Evolutionary conservation across 2,888 invertebrate genomes (phyloP).

Genomic region (Patella pellucida): DNA sequence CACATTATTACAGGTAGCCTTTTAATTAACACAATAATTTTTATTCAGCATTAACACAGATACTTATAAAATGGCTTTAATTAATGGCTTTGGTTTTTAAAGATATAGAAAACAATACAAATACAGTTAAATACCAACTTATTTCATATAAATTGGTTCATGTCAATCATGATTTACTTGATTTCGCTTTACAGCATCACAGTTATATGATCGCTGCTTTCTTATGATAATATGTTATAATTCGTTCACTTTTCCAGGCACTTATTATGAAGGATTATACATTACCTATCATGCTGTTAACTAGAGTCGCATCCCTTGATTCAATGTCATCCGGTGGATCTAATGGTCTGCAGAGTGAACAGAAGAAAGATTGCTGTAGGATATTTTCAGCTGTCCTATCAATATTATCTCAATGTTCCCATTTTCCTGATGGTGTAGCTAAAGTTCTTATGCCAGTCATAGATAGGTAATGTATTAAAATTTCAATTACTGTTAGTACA

Average conservation of each 20-base stretch:
- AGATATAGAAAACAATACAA: no score
- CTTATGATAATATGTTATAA: not conserved
- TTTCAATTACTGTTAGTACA: not conserved
- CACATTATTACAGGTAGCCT: slow-evolving; percentile 59
- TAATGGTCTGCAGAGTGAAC: not conserved
- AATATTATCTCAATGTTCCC: slow-evolving; percentile 44
- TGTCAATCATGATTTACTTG: no score
- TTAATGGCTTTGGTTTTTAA: no score
- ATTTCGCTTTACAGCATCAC: no score
- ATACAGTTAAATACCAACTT: no score
- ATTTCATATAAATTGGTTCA: no score
- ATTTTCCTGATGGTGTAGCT: slow-evolving; percentile 58
- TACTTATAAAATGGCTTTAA: no score
- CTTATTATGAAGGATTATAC: slow-evolving; percentile 68
- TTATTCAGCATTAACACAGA: no score
- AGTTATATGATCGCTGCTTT: no score
- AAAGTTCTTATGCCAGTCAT: slow-evolving; percentile 64
- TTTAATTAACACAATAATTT: not conserved
- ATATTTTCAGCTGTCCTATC: slow-evolving; percentile 43
- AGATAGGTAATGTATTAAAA: slow-evolving; percentile 53
- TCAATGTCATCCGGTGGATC: slow-evolving; percentile 1
- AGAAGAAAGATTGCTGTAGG: slow-evolving; percentile 17
- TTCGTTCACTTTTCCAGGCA: slow-evolving; percentile 45
- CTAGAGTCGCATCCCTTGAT: slow-evolving; percentile 32
- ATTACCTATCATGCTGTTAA: slow-evolving; percentile 63